These are phyloP conservation scores for Melinaea marsaeus DNA, from an alignment of 2,888 invertebrate species.

Conservation along the genomic window DNA sequence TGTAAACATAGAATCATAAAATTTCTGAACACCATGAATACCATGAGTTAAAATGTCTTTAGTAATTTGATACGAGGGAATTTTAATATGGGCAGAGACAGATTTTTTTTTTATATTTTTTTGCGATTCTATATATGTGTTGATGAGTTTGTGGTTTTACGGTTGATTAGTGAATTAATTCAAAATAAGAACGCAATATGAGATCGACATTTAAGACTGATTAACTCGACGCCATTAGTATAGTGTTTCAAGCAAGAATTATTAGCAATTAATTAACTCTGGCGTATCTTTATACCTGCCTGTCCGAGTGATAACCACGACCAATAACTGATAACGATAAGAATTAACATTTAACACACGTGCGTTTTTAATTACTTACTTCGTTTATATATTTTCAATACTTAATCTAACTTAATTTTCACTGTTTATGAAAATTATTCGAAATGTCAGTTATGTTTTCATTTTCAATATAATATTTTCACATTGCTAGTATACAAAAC, in stretches of 20 bases:
- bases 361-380: background rate
- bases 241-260: background rate
- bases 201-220: background rate
- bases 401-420: background rate
- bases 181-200: background rate
- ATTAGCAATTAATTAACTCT: slow-evolving; percentile 7
- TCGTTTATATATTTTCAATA: background rate
- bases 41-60: too few species aligned
- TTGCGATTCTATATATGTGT: too few species aligned
- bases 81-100: too few species aligned
- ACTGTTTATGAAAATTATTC: background rate
- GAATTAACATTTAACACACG: background rate
- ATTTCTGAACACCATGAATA: too few species aligned
- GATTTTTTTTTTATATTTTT: too few species aligned
- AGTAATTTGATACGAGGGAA: too few species aligned
- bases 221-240: background rate
- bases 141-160: too few species aligned
- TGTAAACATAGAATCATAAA: too few species aligned
- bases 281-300: slow-evolving; percentile 2
- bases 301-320: slow-evolving; percentile 3
- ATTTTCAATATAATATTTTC: too few species aligned
- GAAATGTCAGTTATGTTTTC: too few species aligned
- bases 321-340: slow-evolving; percentile 1
- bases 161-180: too few species aligned
- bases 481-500: too few species aligned